phyloP scores from a whole-genome alignment of 2,797 vertebrate species.

The Arrhamphus sclerolepis region DNA sequence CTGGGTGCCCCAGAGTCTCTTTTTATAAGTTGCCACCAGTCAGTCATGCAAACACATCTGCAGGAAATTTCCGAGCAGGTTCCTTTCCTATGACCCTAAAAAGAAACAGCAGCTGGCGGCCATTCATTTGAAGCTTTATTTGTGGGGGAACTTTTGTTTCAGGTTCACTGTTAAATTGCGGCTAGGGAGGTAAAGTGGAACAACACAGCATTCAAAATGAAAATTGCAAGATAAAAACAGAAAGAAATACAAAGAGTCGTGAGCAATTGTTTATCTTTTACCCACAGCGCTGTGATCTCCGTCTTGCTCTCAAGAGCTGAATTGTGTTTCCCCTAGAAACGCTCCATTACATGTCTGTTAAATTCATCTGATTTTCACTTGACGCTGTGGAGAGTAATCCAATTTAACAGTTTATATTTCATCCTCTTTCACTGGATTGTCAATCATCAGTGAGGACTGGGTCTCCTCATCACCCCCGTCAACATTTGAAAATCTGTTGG shows the following conservation, averaged over 20 bases:
- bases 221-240: slow-evolving; percentile 2
- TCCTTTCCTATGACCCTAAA: slow-evolving; percentile 43
- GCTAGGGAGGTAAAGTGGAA: slow-evolving; percentile 44
- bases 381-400: slow-evolving; percentile 59
- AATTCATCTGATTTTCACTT: slow-evolving; percentile 63
- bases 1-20: slow-evolving; percentile 47
- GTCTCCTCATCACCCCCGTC: slow-evolving; percentile 37
- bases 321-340: slow-evolving; percentile 57
- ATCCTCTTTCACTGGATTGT: slow-evolving; percentile 54
- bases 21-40: slow-evolving; percentile 73
- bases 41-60: slow-evolving; percentile 72
- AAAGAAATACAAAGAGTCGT: slow-evolving; percentile 14
- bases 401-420: slow-evolving; percentile 57
- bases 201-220: slow-evolving; percentile 18
- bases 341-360: slow-evolving; percentile 43
- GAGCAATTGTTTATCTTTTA: slow-evolving; percentile 26
- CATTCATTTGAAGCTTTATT: slow-evolving; percentile 73
- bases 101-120: slow-evolving; percentile 67
- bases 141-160: slow-evolving; percentile 62
- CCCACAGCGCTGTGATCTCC: slow-evolving; percentile 39
- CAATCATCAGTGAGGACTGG: slow-evolving; percentile 55
- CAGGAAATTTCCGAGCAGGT: slow-evolving; percentile 63
- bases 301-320: slow-evolving; percentile 44
- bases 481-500: slow-evolving; percentile 46
- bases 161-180: slow-evolving; percentile 61